phyloP scores from a whole-genome alignment of 2,888 invertebrate species.

The Lasioglossum marginatum region DNA sequence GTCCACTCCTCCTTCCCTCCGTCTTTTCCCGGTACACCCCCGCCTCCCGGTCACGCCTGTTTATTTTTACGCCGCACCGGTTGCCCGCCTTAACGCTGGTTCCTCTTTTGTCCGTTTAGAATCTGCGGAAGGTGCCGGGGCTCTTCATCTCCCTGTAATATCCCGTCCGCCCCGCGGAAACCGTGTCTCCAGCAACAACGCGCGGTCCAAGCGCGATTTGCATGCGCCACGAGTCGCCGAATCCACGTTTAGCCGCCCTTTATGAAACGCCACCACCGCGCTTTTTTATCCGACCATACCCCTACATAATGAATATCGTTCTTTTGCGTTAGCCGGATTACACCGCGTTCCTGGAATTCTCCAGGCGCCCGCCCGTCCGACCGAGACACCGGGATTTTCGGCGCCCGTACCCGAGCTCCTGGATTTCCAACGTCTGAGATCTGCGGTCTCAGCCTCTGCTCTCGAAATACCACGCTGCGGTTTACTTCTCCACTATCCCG shows the following conservation, averaged over 20 bases:
- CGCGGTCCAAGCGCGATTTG: constrained; percentile 38
- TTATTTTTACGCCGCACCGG: constrained; percentile 55
- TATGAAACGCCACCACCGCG: constrained; percentile 4
- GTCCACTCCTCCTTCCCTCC: background rate
- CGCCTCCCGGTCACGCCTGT: constrained; percentile 28
- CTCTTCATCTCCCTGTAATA: constrained; percentile 30
- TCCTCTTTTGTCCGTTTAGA: constrained; percentile 32
- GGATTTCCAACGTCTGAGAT: background rate
- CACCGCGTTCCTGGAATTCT: constrained; percentile 16
- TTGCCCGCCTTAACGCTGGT: constrained; percentile 18
- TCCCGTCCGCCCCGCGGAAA: constrained; percentile 34
- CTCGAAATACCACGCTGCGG: background rate
- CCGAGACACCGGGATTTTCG: background rate
- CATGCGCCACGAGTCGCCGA: constrained; percentile 38
- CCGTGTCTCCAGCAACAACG: constrained; percentile 42
- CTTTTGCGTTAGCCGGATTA: background rate
- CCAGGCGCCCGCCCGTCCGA: background rate
- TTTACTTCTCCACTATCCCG: background rate
- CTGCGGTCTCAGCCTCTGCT: background rate
- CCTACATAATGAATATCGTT: constrained; percentile 6
- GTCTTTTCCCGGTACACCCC: background rate
- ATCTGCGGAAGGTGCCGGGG: constrained; percentile 12
- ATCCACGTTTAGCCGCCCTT: constrained; percentile 32
- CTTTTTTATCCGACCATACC: background rate
- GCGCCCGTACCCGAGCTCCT: background rate